Conservation (phyloP, 2,888 invertebrate species). For the Acleris laterana region DNA sequence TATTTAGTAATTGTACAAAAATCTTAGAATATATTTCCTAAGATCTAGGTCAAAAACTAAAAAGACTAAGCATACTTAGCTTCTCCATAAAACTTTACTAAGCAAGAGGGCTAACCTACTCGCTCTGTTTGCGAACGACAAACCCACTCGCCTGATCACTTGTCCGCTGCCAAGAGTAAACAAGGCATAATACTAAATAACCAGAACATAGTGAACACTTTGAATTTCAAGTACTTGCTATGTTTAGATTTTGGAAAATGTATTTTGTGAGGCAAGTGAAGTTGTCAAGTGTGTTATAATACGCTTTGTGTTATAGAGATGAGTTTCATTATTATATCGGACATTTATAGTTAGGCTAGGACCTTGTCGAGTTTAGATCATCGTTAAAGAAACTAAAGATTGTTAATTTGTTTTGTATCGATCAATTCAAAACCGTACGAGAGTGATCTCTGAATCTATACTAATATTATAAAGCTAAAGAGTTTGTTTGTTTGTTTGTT, state of each 20-base stretch:
- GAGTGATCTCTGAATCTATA: no score
- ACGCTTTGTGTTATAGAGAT: background rate
- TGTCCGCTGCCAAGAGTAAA: background rate
- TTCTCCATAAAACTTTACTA: background rate
- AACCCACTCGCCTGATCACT: conserved; percentile 4
- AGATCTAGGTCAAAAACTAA: no score
- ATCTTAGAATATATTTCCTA: no score
- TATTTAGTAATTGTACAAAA: no score
- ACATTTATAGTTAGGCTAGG: no score
- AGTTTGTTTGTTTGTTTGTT: no score
- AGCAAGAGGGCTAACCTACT: background rate
- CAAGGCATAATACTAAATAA: conserved; percentile 3
- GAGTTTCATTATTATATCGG: background rate
- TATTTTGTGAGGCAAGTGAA: background rate
- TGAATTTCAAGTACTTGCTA: conserved; percentile 11
- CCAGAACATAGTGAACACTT: conserved; percentile 11
- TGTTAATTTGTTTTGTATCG: no score
- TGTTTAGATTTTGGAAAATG: conserved; percentile 6
- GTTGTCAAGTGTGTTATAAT: background rate
- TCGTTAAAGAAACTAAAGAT: no score
- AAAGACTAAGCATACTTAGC: no score
- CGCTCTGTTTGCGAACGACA: background rate
- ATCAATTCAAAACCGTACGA: no score
- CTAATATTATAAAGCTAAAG: no score
- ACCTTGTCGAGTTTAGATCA: no score